Evolutionary conservation across 2,113 vertebrate species (phyloP).

Genomic region (Ailuropoda melanoleuca): DNA sequence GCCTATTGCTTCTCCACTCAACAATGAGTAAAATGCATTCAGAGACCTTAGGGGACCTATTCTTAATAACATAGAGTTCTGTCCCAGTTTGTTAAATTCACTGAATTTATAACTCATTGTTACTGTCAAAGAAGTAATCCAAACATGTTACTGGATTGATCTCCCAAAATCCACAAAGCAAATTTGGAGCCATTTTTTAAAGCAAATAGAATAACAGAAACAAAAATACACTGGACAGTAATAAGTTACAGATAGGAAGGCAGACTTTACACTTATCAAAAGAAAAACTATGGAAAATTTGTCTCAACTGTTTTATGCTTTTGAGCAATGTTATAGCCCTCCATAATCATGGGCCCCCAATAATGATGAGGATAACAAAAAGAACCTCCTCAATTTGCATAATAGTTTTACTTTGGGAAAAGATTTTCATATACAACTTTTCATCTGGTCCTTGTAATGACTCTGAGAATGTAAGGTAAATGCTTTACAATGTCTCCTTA

Average conservation of each 20-base stretch:
- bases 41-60: not conserved
- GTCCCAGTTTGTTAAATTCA: conserved; percentile 32
- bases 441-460: not conserved
- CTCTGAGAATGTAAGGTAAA: not conserved
- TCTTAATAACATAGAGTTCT: conserved; percentile 31
- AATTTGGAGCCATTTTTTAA: conserved; percentile 14
- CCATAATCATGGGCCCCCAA: not conserved
- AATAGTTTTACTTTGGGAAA: conserved; percentile 12
- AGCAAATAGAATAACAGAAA: not conserved
- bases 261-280: not conserved
- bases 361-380: not conserved
- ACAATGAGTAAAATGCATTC: conserved; percentile 44
- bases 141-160: not conserved
- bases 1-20: not conserved
- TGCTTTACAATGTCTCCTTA: not conserved
- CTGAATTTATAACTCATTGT: conserved; percentile 40
- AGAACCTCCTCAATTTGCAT: not conserved
- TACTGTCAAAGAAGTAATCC: conserved; percentile 42
- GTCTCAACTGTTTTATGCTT: not conserved
- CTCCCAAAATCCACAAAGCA: conserved; percentile 27
- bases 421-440: not conserved
- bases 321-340: not conserved
- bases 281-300: not conserved
- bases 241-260: not conserved
- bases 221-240: not conserved